Evolutionary conservation across 2,797 vertebrate genomes (phyloP).

Genomic region (Synaphobranchus kaupii): DNA sequence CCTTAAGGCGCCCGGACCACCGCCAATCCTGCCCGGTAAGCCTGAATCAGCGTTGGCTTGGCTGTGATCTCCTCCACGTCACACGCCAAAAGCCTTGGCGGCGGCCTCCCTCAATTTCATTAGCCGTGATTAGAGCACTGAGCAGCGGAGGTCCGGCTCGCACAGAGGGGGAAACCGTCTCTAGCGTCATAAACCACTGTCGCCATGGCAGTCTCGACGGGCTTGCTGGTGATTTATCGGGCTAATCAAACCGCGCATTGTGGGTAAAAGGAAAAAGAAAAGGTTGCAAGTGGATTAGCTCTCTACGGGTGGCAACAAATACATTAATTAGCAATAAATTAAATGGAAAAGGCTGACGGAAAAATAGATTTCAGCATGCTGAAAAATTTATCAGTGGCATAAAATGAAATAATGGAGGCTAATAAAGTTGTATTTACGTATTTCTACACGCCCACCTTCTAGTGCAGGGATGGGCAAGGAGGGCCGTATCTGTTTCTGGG

Average conservation of each 20-base stretch:
- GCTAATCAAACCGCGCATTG: slow-evolving; percentile 6
- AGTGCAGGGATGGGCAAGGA: too few relatives aligned
- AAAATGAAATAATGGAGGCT: background rate
- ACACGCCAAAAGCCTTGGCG: background rate
- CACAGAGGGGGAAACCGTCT: background rate
- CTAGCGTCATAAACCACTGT: background rate
- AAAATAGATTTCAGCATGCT: background rate
- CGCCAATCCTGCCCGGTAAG: background rate
- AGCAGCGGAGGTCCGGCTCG: background rate
- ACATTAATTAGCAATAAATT: background rate
- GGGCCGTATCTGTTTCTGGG: too few relatives aligned
- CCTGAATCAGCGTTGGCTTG: background rate
- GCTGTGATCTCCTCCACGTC: background rate
- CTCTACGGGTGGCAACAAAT: background rate
- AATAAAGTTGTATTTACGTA: background rate
- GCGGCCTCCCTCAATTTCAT: background rate
- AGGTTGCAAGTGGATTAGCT: slow-evolving; percentile 1
- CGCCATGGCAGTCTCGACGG: background rate
- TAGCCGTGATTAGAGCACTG: background rate
- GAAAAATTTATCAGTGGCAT: background rate
- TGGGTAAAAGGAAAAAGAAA: slow-evolving; percentile 3
- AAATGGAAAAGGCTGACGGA: slow-evolving; percentile 13
- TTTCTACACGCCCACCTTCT: too few relatives aligned
- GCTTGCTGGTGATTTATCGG: slow-evolving; percentile 13
- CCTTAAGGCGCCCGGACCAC: background rate